Conservation (phyloP, 1,140 invertebrate species). For the Tetragnatha versicolor region DNA sequence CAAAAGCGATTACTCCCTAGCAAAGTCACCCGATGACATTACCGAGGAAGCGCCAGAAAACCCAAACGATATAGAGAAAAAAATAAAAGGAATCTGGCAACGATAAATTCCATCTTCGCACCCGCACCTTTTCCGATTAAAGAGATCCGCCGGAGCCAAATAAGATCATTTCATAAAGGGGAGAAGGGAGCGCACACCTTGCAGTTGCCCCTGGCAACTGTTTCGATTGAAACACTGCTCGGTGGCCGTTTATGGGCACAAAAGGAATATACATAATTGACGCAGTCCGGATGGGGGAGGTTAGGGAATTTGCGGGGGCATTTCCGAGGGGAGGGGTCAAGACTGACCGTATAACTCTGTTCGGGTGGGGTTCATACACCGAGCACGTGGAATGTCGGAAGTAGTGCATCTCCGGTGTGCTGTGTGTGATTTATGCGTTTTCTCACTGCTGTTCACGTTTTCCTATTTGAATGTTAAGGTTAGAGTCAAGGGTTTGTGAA, state of each 20-base stretch:
- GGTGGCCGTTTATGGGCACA: background rate
- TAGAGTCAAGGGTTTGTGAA: too few species aligned
- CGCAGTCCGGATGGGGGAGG: background rate
- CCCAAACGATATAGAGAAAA: too few species aligned
- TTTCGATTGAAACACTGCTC: constrained; percentile 34
- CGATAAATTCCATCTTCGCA: constrained; percentile 42
- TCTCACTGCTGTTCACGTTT: too few species aligned
- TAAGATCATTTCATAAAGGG: constrained; percentile 44
- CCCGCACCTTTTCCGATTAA: constrained; percentile 16
- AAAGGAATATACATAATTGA: constrained; percentile 26
- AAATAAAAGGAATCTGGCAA: background rate
- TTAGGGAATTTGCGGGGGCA: background rate
- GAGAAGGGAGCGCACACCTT: background rate
- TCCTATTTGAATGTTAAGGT: too few species aligned
- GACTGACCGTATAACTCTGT: background rate
- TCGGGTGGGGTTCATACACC: background rate
- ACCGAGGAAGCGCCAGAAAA: too few species aligned
- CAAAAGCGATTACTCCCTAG: too few species aligned
- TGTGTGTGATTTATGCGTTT: too few species aligned
- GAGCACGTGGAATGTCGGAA: too few species aligned
- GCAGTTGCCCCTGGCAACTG: constrained; percentile 45
- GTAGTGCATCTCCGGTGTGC: too few species aligned
- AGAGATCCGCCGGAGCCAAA: constrained; percentile 21
- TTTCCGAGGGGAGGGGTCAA: background rate
- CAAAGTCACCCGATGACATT: too few species aligned